Evolutionary conservation across 2,797 vertebrate species (phyloP), one percentile per base, ranked within the genome.

Genomic region (Chanos chanos): DNA sequence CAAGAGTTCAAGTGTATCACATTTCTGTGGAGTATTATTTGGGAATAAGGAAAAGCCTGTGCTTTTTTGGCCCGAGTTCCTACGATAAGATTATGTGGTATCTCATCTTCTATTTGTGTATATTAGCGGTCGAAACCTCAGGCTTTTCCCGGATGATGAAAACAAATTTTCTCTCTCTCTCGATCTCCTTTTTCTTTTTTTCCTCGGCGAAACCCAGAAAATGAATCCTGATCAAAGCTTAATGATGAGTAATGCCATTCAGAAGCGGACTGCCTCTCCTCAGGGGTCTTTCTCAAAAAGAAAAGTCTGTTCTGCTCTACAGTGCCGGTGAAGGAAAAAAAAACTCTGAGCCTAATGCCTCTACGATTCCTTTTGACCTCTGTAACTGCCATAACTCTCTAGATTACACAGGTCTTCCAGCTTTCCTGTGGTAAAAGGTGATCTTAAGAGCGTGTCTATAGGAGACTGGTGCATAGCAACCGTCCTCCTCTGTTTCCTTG

Each of bases 181-280:
- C n/a, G 30, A 5, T 34, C 22, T 50, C 49, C 45, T 37, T 64
- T 53, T 41, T 37, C 25, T 39, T 19, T 31, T 33, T 44, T 16
- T 27, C 50, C 19, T 50, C 36, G 19, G 39, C 52, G 47, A 37
- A 58, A 52, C 22, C 34, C 51, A 41, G 60, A 61, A 66, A 71
- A 66, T 52, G 30, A 64, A 44, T 54, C 58, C 33, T 75, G 55
- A 75, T 60, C 50, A 62, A 69, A 72, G 63, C 36, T 30, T 61
- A 72, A 69, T 60, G 43, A 60, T 49, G 25, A 66, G 49, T 60
- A 71, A 54, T 55, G 30, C 54, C 31, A 22, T 39, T 45, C 62
- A 24, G 21, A 63, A 44, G 64, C 55, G 15, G 49, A 57, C 50
- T 51, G 52, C 12, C 22, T 56, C 66, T 62, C 52, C 44, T 57